These are phyloP conservation scores for Melanogrammus aeglefinus DNA, from an alignment of 2,797 vertebrate species.

Conservation along the genomic window DNA sequence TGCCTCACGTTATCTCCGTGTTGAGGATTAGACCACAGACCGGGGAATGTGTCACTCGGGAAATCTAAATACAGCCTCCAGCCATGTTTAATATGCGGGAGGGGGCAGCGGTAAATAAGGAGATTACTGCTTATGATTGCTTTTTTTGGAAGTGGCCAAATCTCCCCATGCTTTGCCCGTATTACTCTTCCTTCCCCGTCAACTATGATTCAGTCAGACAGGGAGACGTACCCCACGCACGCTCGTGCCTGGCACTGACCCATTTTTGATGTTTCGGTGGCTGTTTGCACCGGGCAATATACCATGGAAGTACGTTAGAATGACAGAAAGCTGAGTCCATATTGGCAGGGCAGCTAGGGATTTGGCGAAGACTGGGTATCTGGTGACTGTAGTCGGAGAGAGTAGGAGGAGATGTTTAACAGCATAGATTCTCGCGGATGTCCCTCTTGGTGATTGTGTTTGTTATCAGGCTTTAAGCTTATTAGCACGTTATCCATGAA, in stretches of 20 bases:
- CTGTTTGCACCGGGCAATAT: not conserved
- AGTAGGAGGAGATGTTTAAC: not conserved
- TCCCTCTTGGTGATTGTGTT: not conserved
- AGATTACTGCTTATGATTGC: constrained; percentile 55
- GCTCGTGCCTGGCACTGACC: not conserved
- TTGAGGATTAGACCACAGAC: constrained; percentile 38
- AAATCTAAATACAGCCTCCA: constrained; percentile 50
- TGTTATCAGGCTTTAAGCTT: not conserved
- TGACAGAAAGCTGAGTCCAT: not conserved
- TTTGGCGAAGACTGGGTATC: constrained; percentile 1
- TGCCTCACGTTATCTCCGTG: constrained; percentile 18
- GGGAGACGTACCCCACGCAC: constrained; percentile 1
- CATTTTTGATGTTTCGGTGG: not conserved
- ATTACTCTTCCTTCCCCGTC: constrained; percentile 22
- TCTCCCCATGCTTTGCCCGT: constrained; percentile 16
- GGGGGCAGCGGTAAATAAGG: constrained; percentile 43
- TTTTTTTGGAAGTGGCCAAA: constrained; percentile 34
- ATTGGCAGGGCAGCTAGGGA: not conserved
- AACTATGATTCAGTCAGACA: not conserved
- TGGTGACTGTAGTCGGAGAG: not conserved
- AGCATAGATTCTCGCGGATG: not conserved
- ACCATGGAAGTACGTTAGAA: constrained; percentile 12
- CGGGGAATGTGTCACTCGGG: constrained; percentile 32
- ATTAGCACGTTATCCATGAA: not conserved
- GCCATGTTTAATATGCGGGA: constrained; percentile 46